These are phyloP conservation scores for Aphrophora alni DNA, from an alignment of 2,888 invertebrate species.

Conservation along the genomic window DNA sequence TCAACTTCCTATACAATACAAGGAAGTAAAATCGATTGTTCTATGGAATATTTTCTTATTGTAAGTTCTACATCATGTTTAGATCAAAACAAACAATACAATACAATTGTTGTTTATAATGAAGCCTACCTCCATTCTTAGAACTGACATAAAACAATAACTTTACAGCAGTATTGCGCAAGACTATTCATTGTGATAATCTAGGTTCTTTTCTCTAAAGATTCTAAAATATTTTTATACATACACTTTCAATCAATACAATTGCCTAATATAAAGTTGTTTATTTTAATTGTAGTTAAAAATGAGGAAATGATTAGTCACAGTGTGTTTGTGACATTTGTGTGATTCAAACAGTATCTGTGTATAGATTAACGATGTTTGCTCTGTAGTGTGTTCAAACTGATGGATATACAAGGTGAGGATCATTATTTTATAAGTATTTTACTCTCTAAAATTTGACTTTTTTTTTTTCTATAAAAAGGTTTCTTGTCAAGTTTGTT, in stretches of 20 bases:
- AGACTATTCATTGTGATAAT: not conserved
- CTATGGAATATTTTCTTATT: too few relatives aligned
- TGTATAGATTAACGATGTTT: too few relatives aligned
- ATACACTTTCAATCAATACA: not conserved
- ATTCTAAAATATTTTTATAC: not conserved
- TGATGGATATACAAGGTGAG: too few relatives aligned
- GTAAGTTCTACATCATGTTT: not conserved
- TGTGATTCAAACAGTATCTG: too few relatives aligned
- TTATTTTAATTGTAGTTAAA: not conserved
- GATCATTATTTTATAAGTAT: too few relatives aligned
- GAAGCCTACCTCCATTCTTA: not conserved
- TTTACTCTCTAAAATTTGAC: too few relatives aligned
- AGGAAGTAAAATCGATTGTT: too few relatives aligned
- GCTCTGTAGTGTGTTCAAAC: too few relatives aligned
- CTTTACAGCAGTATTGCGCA: not conserved
- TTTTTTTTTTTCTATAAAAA: too few relatives aligned
- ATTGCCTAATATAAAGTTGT: not conserved
- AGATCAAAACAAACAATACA: not conserved
- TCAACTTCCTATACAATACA: too few relatives aligned
- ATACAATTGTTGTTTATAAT: not conserved
- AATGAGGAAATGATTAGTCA: not conserved
- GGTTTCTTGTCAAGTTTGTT: too few relatives aligned
- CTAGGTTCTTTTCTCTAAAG: not conserved
- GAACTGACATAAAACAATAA: not conserved
- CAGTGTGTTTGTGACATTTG: too few relatives aligned